phyloP scores from a whole-genome alignment of 2,797 vertebrate species.

The Pangasius djambal region DNA sequence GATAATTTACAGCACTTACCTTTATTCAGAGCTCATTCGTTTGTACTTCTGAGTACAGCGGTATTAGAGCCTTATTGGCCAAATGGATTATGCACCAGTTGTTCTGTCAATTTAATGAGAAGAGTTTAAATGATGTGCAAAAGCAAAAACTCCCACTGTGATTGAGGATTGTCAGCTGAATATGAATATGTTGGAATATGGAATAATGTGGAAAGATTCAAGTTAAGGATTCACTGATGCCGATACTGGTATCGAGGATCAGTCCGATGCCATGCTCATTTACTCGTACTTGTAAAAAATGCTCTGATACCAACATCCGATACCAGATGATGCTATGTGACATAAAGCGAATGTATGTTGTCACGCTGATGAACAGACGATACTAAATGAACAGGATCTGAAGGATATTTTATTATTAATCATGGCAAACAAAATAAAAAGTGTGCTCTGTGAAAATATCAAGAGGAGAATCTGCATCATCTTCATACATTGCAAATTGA shows the following conservation, averaged over 20 bases:
- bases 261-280: not conserved
- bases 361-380: not conserved
- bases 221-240: not conserved
- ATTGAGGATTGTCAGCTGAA: not conserved
- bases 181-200: not conserved
- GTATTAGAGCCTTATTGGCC: conserved; percentile 2
- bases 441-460: not conserved
- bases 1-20: conserved; percentile 24
- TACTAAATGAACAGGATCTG: not conserved
- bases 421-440: not conserved
- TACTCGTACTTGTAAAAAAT: not conserved
- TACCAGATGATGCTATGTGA: not conserved
- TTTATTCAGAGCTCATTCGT: not conserved
- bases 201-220: not conserved
- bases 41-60: not conserved
- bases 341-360: not conserved
- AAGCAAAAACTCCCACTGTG: conserved; percentile 14
- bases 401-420: not conserved
- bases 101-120: not conserved
- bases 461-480: not conserved
- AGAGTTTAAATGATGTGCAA: conserved; percentile 28
- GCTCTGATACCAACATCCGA: not conserved
- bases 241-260: too few relatives aligned
- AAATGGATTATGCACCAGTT: conserved; percentile 6
- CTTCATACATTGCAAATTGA: not conserved